These are phyloP conservation scores for Sebastes oblongus DNA, from an alignment of 2,797 vertebrate genomes.

Conservation along the genomic window DNA sequence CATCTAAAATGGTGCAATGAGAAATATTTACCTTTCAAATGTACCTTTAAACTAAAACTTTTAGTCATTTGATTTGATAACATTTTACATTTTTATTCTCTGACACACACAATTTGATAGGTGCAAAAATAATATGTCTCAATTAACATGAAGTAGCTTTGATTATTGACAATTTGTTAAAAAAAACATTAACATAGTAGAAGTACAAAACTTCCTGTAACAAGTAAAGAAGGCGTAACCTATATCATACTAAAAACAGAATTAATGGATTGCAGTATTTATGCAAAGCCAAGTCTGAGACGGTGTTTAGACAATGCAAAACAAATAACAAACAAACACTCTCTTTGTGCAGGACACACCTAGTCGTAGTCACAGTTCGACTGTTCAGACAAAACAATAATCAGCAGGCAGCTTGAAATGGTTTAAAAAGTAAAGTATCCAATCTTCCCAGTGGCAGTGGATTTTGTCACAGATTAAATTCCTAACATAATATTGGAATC, in stretches of 20 bases:
- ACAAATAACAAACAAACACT: background rate
- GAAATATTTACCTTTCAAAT: background rate
- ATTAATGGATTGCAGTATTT: constrained; percentile 2
- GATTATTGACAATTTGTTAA: background rate
- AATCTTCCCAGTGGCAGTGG: background rate
- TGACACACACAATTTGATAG: background rate
- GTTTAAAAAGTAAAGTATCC: background rate
- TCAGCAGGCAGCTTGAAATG: background rate
- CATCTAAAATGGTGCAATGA: background rate
- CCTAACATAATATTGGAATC: background rate
- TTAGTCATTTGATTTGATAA: background rate
- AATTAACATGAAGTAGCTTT: background rate
- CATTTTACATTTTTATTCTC: constrained; percentile 22
- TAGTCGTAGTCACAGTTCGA: constrained; percentile 1
- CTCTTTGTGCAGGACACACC: background rate
- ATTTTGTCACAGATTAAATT: constrained; percentile 10
- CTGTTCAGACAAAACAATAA: constrained; percentile 1
- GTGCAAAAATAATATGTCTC: constrained; percentile 19
- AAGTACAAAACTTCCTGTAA: constrained; percentile 11
- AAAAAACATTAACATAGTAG: background rate
- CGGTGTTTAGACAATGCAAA: background rate
- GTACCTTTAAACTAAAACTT: background rate
- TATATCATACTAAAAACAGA: background rate
- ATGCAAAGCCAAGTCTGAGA: background rate
- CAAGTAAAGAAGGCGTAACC: background rate